Conservation (phyloP, 2,113 vertebrate genomes). For the Nansenia antarctica region DNA sequence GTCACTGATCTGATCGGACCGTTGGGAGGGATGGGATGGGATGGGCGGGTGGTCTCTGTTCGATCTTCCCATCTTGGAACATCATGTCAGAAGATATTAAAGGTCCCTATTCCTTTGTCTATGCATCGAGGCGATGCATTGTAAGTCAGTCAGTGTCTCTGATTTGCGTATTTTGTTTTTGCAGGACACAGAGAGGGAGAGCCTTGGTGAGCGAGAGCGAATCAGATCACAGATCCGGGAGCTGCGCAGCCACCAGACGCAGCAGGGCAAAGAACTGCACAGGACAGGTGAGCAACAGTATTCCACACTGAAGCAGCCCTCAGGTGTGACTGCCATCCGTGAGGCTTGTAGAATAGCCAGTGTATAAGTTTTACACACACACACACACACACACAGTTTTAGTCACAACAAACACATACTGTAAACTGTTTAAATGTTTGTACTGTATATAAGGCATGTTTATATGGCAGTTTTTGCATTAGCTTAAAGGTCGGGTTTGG, state of each 20-base stretch:
- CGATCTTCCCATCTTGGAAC: too few species aligned
- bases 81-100: background rate
- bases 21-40: background rate
- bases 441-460: conserved; percentile 25
- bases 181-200: conserved; percentile 60
- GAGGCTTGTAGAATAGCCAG: background rate
- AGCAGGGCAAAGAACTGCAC: conserved; percentile 53
- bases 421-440: background rate
- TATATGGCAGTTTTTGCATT: conserved; percentile 38
- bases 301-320: too few species aligned
- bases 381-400: too few species aligned
- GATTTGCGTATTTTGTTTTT: background rate
- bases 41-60: too few species aligned
- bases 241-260: conserved; percentile 42
- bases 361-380: background rate
- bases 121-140: conserved; percentile 5
- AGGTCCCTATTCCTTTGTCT: background rate
- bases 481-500: conserved; percentile 35
- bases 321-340: too few species aligned
- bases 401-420: too few species aligned
- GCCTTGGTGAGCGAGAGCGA: conserved; percentile 59
- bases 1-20: background rate
- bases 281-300: conserved; percentile 55
- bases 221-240: conserved; percentile 59
- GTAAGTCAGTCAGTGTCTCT: conserved; percentile 10